Percentiles rank a stretch among this genome's conserved stretches.
Conservation (phyloP, 2,113 vertebrate species). For the Eubucco bourcierii region DNA sequence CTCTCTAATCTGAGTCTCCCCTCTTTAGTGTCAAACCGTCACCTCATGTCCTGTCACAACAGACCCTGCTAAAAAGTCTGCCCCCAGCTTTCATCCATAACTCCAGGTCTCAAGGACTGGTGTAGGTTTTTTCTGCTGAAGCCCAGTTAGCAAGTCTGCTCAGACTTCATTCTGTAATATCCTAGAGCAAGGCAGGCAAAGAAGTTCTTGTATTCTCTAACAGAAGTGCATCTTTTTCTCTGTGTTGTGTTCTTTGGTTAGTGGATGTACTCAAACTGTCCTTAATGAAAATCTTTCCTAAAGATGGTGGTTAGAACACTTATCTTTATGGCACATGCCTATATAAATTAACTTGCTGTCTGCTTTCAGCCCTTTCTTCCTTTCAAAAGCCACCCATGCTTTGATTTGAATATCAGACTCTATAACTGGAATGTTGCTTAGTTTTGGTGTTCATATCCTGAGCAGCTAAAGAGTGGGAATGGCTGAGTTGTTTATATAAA, state of each 20-base stretch:
- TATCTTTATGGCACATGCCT: not conserved
- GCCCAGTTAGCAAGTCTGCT: not conserved
- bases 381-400: not conserved
- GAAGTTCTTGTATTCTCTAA: not conserved
- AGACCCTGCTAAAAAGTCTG: too few relatives aligned
- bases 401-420: not conserved
- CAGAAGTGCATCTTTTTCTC: not conserved
- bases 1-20: too few relatives aligned
- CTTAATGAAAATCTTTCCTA: not conserved
- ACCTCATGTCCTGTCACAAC: too few relatives aligned
- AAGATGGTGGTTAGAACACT: not conserved
- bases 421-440: not conserved
- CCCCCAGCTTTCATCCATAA: too few relatives aligned
- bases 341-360: not conserved
- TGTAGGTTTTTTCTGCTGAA: not conserved
- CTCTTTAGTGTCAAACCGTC: too few relatives aligned
- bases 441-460: not conserved
- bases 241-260: not conserved
- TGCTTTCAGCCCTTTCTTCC: not conserved
- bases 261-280: not conserved
- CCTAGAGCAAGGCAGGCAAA: not conserved
- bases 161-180: not conserved
- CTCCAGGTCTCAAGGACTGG: not conserved
- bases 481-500: not conserved
- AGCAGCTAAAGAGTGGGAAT: not conserved